Base-by-base conservation (phyloP, 2,113 vertebrate genomes). In the Catharus bicknelli region DNA sequence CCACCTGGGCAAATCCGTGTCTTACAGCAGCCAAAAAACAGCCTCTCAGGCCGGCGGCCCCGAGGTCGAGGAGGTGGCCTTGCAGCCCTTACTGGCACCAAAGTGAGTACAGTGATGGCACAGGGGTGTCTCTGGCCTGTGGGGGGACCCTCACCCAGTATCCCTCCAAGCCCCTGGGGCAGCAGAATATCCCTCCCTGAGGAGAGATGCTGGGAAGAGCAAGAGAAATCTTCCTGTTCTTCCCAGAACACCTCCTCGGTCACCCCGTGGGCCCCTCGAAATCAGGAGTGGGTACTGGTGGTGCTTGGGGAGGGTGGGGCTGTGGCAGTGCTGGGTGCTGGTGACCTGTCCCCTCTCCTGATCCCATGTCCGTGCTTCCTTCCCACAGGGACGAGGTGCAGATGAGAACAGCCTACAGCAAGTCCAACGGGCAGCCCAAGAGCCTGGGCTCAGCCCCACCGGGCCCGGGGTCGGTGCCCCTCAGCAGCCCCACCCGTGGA, bases 311-410 rank as follows among this genome's bases (percentile, higher is more conserved):
- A 18, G 25, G 54, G 25, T 32, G 19, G 18, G 45, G 34, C 26
- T 14, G 38, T 22, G 43, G 36, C 43, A 25, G 0, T 22, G 43
- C 70, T 11, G 53, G 13, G 16, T 67, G 36, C 36, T 3, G 8
- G 13, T 16, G 42, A 8, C 27, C 7, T 0, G 1, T 73, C 10
- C 50, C 30, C 3, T 0, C 4, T 23, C 23, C 50, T 88, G 36
- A 82, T 34, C 6, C 59, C 1, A 1, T 22, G 26, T 76, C 36
- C 6, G 0, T 84, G 40, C 53, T 23, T 94, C 83, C 86, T 97
- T 96, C 90, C 50, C 16, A 10, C 92, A 99, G 99, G 98, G 99
- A 99, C 53, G 99, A 99, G 98, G 97, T 98, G 97, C 98, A 98
- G 97, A 98, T 98, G 97, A 98, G 98, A 97, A 97, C 98, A 40